These are phyloP conservation scores for Chymomyza costata DNA, from an alignment of 1,140 invertebrate genomes.

Conservation along the genomic window DNA sequence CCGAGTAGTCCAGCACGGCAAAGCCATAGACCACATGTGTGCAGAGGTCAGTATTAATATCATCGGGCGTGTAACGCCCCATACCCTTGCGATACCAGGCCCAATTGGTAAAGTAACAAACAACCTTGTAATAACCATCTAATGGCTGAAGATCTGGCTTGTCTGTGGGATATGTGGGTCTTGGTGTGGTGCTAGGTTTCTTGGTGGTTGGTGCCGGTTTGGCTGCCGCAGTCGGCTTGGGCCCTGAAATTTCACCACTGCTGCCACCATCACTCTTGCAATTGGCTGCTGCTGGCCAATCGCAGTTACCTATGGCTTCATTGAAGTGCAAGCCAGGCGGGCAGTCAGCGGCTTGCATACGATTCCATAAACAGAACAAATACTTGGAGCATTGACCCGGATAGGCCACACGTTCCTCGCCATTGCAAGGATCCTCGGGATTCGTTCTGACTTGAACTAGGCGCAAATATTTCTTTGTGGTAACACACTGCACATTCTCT, in stretches of 20 bases:
- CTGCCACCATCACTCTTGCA: constrained; percentile 76
- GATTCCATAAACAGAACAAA: constrained; percentile 86
- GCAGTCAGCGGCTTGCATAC: constrained; percentile 83
- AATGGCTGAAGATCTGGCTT: constrained; percentile 74
- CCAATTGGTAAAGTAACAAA: constrained; percentile 97
- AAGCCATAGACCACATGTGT: constrained; percentile 96
- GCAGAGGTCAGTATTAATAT: constrained; percentile 90
- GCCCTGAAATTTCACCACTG: not conserved
- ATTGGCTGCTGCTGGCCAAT: constrained; percentile 85
- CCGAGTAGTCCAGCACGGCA: constrained; percentile 87
- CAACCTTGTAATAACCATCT: constrained; percentile 82
- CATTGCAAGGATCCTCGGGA: constrained; percentile 78
- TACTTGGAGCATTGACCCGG: constrained; percentile 85
- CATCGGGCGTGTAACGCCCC: constrained; percentile 88
- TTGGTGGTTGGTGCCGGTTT: constrained; percentile 52
- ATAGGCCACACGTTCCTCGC: constrained; percentile 80
- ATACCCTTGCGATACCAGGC: constrained; percentile 90
- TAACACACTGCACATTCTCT: constrained; percentile 66
- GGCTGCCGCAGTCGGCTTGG: constrained; percentile 33
- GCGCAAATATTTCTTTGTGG: constrained; percentile 54
- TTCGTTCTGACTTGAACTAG: constrained; percentile 47
- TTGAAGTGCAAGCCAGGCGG: constrained; percentile 87
- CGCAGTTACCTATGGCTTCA: constrained; percentile 81
- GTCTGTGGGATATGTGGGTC: constrained; percentile 64
- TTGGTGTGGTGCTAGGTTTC: constrained; percentile 48